Evolutionary conservation across 1,140 invertebrate species (phyloP).

Genomic region (Grapholita molesta): DNA sequence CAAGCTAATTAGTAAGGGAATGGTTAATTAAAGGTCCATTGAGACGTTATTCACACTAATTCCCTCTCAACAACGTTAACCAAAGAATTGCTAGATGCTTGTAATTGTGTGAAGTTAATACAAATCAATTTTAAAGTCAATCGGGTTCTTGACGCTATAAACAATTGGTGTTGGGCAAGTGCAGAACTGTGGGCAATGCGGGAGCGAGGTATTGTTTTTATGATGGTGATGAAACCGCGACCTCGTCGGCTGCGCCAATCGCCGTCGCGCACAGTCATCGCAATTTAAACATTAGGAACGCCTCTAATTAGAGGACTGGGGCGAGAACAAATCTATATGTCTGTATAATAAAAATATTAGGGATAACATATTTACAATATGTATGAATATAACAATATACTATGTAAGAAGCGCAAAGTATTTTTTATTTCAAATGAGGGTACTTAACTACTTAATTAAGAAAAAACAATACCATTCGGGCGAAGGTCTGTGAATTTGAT

Average conservation of each 20-base stretch:
- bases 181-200: slow-evolving; percentile 26
- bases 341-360: no score
- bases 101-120: neutral
- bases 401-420: no score
- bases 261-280: slow-evolving; percentile 54
- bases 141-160: neutral
- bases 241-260: slow-evolving; percentile 63
- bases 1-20: no score
- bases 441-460: slow-evolving; percentile 6
- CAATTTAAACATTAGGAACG: slow-evolving; percentile 56
- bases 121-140: neutral
- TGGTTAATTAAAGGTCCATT: no score
- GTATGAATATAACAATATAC: no score
- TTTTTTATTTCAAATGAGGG: neutral
- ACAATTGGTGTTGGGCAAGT: slow-evolving; percentile 6
- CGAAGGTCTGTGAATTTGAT: slow-evolving; percentile 73
- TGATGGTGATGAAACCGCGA: slow-evolving; percentile 63
- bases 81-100: no score
- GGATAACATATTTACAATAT: no score
- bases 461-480: slow-evolving; percentile 67
- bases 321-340: neutral
- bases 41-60: no score
- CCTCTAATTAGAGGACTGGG: slow-evolving; percentile 1
- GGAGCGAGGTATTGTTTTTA: slow-evolving; percentile 52
- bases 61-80: no score